Percentiles rank a stretch among this genome's conserved stretches.
Evolutionary conservation across 2,113 vertebrate genomes (phyloP).

Genomic region (Theristicus caerulescens): DNA sequence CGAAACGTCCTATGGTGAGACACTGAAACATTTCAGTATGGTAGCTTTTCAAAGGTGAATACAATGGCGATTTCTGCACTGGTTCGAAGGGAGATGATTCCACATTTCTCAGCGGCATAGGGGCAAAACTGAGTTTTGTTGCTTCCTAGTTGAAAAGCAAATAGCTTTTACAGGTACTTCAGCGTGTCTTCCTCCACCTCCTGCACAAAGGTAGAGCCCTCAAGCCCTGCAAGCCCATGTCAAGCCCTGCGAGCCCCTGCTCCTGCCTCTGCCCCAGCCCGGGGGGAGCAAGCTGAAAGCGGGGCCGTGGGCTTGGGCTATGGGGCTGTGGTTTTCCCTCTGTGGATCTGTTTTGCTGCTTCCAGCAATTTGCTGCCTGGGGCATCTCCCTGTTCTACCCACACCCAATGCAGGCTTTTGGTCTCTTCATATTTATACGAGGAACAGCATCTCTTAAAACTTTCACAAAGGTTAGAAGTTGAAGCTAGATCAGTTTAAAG

Average conservation of each 20-base stretch:
- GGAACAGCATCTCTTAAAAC: neutral
- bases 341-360: neutral
- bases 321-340: neutral
- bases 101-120: accelerated
- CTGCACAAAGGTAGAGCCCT: neutral
- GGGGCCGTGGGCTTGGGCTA: neutral
- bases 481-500: neutral
- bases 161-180: neutral
- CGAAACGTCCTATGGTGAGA: accelerated
- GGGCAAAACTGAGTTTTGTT: neutral
- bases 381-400: neutral
- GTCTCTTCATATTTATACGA: neutral
- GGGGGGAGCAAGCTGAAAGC: neutral
- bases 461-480: neutral
- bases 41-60: neutral
- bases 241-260: neutral
- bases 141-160: neutral
- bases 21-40: neutral
- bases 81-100: neutral
- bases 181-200: neutral
- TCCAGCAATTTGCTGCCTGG: neutral
- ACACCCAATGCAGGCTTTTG: neutral
- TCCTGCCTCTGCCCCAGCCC: neutral
- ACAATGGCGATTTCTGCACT: neutral
- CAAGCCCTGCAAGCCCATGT: neutral